Conservation (phyloP, 2,113 vertebrate genomes). For the Bettongia penicillata region DNA sequence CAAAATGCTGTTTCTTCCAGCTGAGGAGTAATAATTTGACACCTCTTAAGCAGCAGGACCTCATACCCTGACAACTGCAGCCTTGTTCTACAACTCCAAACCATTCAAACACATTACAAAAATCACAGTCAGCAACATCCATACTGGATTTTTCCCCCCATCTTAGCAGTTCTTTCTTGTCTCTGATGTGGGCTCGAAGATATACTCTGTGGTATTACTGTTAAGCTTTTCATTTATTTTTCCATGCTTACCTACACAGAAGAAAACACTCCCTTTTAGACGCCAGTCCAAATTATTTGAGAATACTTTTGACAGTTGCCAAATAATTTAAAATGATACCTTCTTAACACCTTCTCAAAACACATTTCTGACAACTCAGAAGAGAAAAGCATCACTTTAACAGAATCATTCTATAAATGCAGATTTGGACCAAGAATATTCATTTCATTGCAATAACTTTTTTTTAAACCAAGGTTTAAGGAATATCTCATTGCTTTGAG, state of each 20-base stretch:
- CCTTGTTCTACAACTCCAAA: slow-evolving; percentile 87
- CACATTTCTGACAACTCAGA: slow-evolving; percentile 83
- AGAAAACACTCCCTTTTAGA: slow-evolving; percentile 87
- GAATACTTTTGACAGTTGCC: slow-evolving; percentile 87
- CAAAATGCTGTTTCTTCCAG: slow-evolving; percentile 83
- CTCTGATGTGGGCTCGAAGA: slow-evolving; percentile 88
- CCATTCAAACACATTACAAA: slow-evolving; percentile 87
- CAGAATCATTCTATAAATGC: slow-evolving; percentile 51
- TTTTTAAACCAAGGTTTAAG: neutral
- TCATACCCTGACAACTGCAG: slow-evolving; percentile 86
- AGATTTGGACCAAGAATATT: slow-evolving; percentile 61
- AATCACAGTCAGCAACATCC: slow-evolving; percentile 90
- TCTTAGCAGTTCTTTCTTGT: slow-evolving; percentile 83
- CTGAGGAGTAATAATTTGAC: slow-evolving; percentile 92
- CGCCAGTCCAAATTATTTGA: slow-evolving; percentile 87
- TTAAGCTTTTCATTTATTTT: slow-evolving; percentile 88
- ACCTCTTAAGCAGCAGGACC: slow-evolving; percentile 88
- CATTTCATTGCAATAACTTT: slow-evolving; percentile 49
- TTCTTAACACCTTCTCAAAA: slow-evolving; percentile 88
- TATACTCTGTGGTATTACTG: slow-evolving; percentile 89
- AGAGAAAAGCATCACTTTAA: slow-evolving; percentile 54
- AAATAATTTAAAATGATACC: slow-evolving; percentile 86
- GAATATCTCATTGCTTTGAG: neutral
- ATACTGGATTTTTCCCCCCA: slow-evolving; percentile 84
- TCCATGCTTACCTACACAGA: slow-evolving; percentile 84